Evolutionary conservation across 2,888 invertebrate species (phyloP), one percentile per base, ranked within the genome.

Genomic region (Tenthredo mesomela): DNA sequence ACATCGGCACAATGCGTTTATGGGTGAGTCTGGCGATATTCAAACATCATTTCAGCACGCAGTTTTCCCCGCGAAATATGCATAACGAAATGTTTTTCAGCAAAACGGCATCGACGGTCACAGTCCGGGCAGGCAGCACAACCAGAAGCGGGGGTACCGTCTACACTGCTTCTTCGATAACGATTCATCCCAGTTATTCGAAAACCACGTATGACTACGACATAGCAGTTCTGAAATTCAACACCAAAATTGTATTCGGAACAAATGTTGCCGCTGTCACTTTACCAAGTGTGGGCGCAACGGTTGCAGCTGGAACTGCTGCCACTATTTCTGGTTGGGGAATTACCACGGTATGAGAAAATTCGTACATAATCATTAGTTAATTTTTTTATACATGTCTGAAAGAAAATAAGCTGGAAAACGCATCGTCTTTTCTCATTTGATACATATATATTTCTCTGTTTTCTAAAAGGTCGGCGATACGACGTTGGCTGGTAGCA

Each of bases 321-420:
- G 84, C 84, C 3, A 21, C 2, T 18, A 65, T 84, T 33, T 61
- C 77, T 21, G 84, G 84, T 9, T 84, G 84, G 84, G 84, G 84
- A 40, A 15, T 77, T 54, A 43, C 61, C 9, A 65, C 77, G 61
- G 84, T 84, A 65, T 21, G 37, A 12, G 15, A n/a, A 67, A 15
- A 33, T 12, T 15, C 29, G 4, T 18, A 33, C 25, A 12, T 6
- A 15, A 18, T 67, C 7, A 18, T 18, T 18, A 67, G 15, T 33
- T 18, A 12, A 33, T 67, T 25, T 33, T 25, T 47, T 47, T 47
- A 12, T 15, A 15, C 15, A 15, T 15, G 47, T 47, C 15, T 47
- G 4, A 47, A 47, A 47, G 3, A 15, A 47, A 12, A 15, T 2
- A 47, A 15, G 3, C 47, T 47, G 47, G 47, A 15, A 47, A 12